Evolutionary conservation across 2,888 invertebrate species (phyloP), one percentile per base, ranked within the genome.

Genomic region (Tiphia femorata): DNA sequence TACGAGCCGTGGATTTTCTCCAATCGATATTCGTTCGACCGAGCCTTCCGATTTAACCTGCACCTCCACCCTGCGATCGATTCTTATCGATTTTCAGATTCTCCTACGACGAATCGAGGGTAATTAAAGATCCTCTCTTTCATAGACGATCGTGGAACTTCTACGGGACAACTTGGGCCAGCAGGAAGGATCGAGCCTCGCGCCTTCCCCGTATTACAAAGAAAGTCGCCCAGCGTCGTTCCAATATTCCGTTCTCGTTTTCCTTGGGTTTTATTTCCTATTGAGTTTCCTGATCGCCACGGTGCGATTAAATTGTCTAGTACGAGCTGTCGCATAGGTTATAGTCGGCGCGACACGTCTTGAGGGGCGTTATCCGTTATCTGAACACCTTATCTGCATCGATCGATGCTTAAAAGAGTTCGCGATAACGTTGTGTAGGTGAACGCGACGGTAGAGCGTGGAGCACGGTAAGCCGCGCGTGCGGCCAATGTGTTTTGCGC

Each of bases 291-390:
- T 57, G 64, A 52, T 59, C 43, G 49, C 19, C 20, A 46, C 30
- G 30, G 17, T 30, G 27, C 30, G 58, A 49, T 54, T 55, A 41
- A 41, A 40, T 52, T 20, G 46, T 19, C 20, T 42, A 44, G 41
- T n/a, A n/a, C 30, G 16, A 19, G 35, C 21, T 35, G 47, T 21
- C 64, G 52, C 64, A 12, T 53, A 54, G 40, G 49, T 64, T 64
- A 60, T 55, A 57, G 57, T 58, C 47, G n/a, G 57, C 49, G n/a
- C 48, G 50, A 37, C n/a, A n/a, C 38, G 30, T 56, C 58, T 47
- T 54, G 62, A n/a, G 43, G 63, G 56, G 67, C 55, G 67, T 70
- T 67, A 63, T 63, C 60, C 52, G 64, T 57, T 60, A 64, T 64
- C 60, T 54, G 33, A n/a, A 17, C 14, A 47, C 37, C 49, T 59